These are phyloP conservation scores for Phoxinus phoxinus DNA, from an alignment of 2,113 vertebrate genomes.

Conservation along the genomic window DNA sequence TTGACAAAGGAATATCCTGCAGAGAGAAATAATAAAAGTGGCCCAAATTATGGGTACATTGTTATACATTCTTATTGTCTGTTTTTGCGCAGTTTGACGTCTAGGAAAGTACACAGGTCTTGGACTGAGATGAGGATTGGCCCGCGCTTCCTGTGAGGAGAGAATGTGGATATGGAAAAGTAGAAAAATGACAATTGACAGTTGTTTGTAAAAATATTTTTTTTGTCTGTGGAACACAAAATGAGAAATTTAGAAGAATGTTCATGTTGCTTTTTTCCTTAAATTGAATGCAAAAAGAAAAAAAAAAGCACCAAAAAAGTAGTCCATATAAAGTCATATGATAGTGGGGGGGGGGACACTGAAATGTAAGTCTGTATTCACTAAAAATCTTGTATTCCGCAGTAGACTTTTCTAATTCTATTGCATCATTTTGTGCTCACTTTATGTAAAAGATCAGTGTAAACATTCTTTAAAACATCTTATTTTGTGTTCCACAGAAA, in stretches of 20 bases:
- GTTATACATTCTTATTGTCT: background rate
- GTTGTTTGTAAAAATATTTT: background rate
- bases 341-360: too few species aligned
- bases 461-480: background rate
- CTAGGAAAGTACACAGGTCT: conserved; percentile 76
- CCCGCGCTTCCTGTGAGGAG: conserved; percentile 58
- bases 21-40: background rate
- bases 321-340: background rate
- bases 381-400: background rate
- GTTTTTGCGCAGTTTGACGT: background rate
- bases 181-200: background rate
- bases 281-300: background rate
- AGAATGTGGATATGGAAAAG: background rate
- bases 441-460: background rate
- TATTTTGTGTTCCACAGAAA: background rate
- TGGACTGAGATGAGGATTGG: conserved; percentile 67
- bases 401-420: background rate
- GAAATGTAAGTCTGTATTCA: background rate
- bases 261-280: background rate
- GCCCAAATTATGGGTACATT: background rate
- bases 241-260: background rate
- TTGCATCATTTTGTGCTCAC: background rate
- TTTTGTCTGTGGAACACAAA: background rate
- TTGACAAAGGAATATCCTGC: background rate
- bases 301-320: background rate